Percentiles rank a stretch among this genome's conserved stretches.
Evolutionary conservation across 2,888 invertebrate species (phyloP).

Genomic region (Pollenia angustigena): DNA sequence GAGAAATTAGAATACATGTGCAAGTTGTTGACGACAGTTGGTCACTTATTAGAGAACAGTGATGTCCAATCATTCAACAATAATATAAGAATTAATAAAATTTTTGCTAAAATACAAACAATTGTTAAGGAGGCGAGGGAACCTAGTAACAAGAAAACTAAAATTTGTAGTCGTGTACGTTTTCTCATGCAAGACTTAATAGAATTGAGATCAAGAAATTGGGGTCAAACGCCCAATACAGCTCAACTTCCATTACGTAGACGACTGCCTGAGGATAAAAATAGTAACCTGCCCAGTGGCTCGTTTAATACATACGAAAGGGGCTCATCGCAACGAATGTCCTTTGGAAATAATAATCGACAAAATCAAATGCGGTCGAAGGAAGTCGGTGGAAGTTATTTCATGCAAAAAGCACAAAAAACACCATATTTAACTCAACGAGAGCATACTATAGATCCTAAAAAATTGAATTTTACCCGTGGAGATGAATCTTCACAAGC

Average conservation of each 20-base stretch:
- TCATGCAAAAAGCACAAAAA: conserved; percentile 77
- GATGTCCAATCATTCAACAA: conserved; percentile 68
- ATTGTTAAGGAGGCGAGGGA: conserved; percentile 76
- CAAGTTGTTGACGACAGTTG: conserved; percentile 81
- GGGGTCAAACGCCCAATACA: conserved; percentile 78
- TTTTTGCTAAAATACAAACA: conserved; percentile 79
- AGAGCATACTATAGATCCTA: conserved; percentile 78
- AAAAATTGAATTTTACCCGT: conserved; percentile 79
- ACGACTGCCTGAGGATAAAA: conserved; percentile 40
- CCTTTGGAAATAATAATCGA: conserved; percentile 52
- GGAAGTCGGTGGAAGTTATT: conserved; percentile 71
- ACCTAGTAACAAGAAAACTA: conserved; percentile 21
- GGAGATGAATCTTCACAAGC: conserved; percentile 76
- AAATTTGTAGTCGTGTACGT: conserved; percentile 82
- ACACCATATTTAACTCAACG: conserved; percentile 70
- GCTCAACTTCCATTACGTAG: conserved; percentile 6
- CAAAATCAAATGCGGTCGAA: conserved; percentile 26
- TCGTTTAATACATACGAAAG: conserved; percentile 46
- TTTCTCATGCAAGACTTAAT: conserved; percentile 83
- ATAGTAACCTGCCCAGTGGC: conserved; percentile 33
- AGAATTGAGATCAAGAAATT: conserved; percentile 79
- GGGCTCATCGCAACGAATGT: conserved; percentile 37
- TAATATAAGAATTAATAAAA: conserved; percentile 79
- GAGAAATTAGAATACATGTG: conserved; percentile 83
- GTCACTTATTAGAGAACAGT: conserved; percentile 78